Base-by-base conservation (phyloP, 2,888 invertebrate species). In the Lasioglossum leucozonium region DNA sequence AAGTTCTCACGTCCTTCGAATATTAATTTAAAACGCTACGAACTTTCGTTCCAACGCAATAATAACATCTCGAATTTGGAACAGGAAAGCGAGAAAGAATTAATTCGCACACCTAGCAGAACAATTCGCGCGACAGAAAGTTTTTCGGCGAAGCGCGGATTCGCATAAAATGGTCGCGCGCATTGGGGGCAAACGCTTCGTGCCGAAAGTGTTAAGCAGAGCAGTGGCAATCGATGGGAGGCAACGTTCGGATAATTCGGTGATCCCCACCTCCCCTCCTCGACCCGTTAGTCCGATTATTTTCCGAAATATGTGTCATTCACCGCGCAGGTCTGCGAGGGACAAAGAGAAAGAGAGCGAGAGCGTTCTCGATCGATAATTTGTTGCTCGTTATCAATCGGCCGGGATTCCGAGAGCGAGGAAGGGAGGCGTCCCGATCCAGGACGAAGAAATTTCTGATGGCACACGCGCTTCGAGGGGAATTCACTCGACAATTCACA, bases 291-390 rank as follows among this genome's bases (percentile, higher is more conserved):
- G 62, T 0, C 62, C 16, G 30, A 71, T 74, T 74, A 79, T 82
- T 78, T 78, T 67, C 62, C 58, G 62, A 58, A 79, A 79, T 51
- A 79, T 62, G 69, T 58, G 34, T 30, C 58, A 69, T 71, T 47
- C 58, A 26, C 74, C 71, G 82, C 75, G 79, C 75, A 80, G 71
- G 74, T 65, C 72, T 44, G 40, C n/a, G 22, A 51, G 51, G 13
- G 26, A 34, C 30, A 18, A n/a, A 58, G 58, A 58, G 26, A 58
- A 26, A 58, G 26, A 26, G 58, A 58, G 26, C 1, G 62, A 30
- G 79, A 30, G 79, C 44, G 72, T 65, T 75, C 58, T 74, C 77
- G 40, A 84, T 77, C 83, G 76, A 83, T 83, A 79, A 80, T 80
- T 72, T 76, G 81, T 77, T 73, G 47, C 42, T 58, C 47, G 77